A percentile compares a stretch with the other conserved stretches of the same genome.
Conservation (phyloP, 2,113 vertebrate species). For the Rissa tridactyla region DNA sequence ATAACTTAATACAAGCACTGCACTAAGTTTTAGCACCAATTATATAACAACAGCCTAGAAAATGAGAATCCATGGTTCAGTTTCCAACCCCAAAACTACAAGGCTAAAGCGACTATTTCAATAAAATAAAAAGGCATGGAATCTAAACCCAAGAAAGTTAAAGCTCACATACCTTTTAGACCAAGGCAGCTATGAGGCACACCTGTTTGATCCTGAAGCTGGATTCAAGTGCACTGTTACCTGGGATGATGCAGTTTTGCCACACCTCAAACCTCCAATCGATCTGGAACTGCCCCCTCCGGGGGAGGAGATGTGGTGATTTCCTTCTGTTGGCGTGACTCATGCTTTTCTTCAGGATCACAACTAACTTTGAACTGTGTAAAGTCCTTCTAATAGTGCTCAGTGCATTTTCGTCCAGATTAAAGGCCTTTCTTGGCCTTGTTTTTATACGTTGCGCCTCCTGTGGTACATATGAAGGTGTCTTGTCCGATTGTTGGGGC, state of each 20-base stretch:
- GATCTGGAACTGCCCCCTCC: not conserved
- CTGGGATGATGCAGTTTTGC: not conserved
- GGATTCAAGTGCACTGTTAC: not conserved
- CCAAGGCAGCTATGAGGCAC: not conserved
- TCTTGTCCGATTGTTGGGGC: not conserved
- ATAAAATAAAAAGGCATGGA: not conserved
- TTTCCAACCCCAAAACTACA: not conserved
- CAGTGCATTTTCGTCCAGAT: not conserved
- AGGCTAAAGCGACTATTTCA: not conserved
- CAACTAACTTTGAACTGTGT: not conserved
- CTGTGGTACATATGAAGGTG: not conserved
- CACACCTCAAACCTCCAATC: not conserved
- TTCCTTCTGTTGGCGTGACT: not conserved
- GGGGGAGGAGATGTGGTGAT: not conserved
- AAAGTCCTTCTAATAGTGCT: not conserved
- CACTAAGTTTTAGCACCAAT: not conserved
- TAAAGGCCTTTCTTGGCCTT: not conserved
- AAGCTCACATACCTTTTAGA: not conserved
- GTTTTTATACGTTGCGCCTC: not conserved
- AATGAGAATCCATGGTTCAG: not conserved
- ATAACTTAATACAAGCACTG: not conserved
- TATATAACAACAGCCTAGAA: not conserved
- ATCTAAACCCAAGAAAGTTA: not conserved
- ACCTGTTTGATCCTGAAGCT: not conserved
- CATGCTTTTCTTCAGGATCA: not conserved